Percentiles rank a stretch among this genome's conserved stretches.
Evolutionary conservation across 2,113 vertebrate genomes (phyloP).

Genomic region (Microcebus ravelobensis): DNA sequence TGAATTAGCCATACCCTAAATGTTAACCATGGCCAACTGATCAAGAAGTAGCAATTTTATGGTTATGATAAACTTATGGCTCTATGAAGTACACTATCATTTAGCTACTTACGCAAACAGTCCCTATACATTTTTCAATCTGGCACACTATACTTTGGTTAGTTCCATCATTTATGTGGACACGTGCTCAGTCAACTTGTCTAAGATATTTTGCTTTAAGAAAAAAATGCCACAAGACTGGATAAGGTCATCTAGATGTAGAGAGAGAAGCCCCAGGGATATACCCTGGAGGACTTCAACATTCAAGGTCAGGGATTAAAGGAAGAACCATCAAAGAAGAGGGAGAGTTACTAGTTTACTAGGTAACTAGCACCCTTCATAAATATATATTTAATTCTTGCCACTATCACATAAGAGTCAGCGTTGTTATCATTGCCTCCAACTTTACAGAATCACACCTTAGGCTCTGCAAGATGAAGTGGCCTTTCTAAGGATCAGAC

Average conservation of each 20-base stretch:
- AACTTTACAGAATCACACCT: not conserved
- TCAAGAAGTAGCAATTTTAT: not conserved
- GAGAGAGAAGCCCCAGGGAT: not conserved
- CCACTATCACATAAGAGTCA: not conserved
- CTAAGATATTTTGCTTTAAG: slow-evolving; percentile 27
- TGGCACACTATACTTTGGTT: not conserved
- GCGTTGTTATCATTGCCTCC: not conserved
- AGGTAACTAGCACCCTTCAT: not conserved
- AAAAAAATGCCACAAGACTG: not conserved
- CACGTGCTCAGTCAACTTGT: not conserved
- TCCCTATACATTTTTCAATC: not conserved
- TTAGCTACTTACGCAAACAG: not conserved
- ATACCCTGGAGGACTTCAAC: not conserved
- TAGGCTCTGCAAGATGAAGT: not conserved
- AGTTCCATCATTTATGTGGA: not conserved
- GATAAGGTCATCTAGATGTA: not conserved
- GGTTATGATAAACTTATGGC: not conserved
- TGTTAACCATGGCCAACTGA: not conserved
- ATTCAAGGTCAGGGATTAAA: not conserved
- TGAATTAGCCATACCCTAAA: not conserved
- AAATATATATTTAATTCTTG: not conserved
- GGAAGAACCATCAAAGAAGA: not conserved
- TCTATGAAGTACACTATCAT: not conserved
- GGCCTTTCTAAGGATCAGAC: not conserved
- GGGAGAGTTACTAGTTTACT: not conserved